These are phyloP conservation scores for Sparidentex hasta DNA, from an alignment of 2,797 vertebrate genomes.

Conservation along the genomic window DNA sequence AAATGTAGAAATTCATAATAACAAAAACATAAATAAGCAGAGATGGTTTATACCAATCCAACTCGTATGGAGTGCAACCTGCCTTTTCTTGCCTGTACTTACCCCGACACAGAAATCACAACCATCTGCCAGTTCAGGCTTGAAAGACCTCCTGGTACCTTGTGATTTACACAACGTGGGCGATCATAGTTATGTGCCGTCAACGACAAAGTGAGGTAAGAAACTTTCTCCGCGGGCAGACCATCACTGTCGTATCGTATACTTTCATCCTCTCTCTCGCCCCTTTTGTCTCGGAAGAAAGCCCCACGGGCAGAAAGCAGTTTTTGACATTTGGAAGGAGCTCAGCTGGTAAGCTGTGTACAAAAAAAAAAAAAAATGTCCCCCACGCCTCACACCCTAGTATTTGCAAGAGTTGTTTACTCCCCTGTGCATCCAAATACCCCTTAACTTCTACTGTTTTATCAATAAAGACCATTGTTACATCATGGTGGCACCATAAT, in stretches of 20 bases:
- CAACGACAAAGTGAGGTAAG: not conserved
- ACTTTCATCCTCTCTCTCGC: conserved; percentile 5
- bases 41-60: not conserved
- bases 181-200: not conserved
- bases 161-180: not conserved
- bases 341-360: not conserved
- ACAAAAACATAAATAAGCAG: not conserved
- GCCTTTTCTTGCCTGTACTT: not conserved
- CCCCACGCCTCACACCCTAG: not conserved
- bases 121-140: not conserved
- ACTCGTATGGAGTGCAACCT: not conserved
- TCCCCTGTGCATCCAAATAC: not conserved
- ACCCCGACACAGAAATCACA: not conserved
- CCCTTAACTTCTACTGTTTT: conserved; percentile 13
- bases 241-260: not conserved
- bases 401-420: conserved; percentile 35
- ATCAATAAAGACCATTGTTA: conserved; percentile 27
- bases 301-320: not conserved
- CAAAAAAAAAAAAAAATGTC: not conserved
- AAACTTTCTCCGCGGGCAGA: not conserved
- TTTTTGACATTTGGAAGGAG: conserved; percentile 33
- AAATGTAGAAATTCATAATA: too few species aligned
- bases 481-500: conserved; percentile 16
- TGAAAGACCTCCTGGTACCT: not conserved
- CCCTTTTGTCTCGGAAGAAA: conserved; percentile 9